A percentile compares a stretch with the other conserved stretches of the same genome.
These are phyloP conservation scores for Rutilus rutilus DNA, from an alignment of 2,113 vertebrate genomes.

Conservation along the genomic window DNA sequence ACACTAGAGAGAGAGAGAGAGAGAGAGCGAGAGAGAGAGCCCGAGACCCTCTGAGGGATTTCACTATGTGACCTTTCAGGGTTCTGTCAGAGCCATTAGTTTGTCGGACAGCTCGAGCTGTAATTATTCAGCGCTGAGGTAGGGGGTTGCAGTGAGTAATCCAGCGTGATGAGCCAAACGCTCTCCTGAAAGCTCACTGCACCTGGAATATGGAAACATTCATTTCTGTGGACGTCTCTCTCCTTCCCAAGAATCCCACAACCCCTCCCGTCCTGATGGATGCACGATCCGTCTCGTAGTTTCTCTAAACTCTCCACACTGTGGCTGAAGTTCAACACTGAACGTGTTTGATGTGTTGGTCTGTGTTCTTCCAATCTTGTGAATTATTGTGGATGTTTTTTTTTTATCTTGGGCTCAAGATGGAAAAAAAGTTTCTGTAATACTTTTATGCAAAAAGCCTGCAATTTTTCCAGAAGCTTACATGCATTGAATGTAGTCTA, in stretches of 20 bases:
- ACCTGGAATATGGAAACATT: slow-evolving; percentile 46
- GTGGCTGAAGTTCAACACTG: not conserved
- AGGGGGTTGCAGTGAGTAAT: slow-evolving; percentile 56
- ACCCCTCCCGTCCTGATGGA: not conserved
- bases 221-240: not conserved
- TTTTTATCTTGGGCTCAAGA: not conserved
- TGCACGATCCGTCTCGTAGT: not conserved
- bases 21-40: slow-evolving; percentile 19
- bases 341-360: not conserved
- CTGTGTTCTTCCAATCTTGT: not conserved
- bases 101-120: slow-evolving; percentile 64
- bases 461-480: not conserved
- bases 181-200: slow-evolving; percentile 44
- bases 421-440: not conserved
- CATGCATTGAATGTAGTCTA: not conserved
- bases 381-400: not conserved
- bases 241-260: not conserved
- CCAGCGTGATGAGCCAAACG: slow-evolving; percentile 62
- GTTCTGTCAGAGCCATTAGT: slow-evolving; percentile 72
- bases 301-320: not conserved
- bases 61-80: slow-evolving; percentile 73
- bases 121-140: slow-evolving; percentile 69
- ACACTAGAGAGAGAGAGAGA: slow-evolving; percentile 1
- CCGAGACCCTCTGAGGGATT: slow-evolving; percentile 56
- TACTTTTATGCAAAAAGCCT: not conserved